A percentile compares a stretch with the other conserved stretches of the same genome.
phyloP scores from a whole-genome alignment of 2,797 vertebrate genomes.

The Geotrypetes seraphini region DNA sequence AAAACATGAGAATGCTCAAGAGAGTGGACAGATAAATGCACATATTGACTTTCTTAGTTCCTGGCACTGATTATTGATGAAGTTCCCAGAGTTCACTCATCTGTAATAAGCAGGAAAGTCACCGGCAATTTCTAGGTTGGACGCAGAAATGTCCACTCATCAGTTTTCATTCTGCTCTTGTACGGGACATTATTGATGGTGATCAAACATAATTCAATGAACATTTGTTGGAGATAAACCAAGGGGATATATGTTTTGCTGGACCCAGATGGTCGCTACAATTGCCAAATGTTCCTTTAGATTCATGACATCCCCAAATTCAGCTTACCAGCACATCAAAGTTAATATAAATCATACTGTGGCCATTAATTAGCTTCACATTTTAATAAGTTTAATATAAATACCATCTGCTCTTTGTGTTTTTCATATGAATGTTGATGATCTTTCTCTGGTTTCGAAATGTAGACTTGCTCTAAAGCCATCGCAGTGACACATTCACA shows the following conservation, averaged over 20 bases:
- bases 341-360: slow-evolving; percentile 30
- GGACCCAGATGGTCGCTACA: slow-evolving; percentile 27
- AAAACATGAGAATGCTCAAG: too few species aligned
- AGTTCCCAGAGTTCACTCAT: too few species aligned
- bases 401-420: slow-evolving; percentile 16
- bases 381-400: slow-evolving; percentile 18
- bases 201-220: slow-evolving; percentile 10
- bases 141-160: slow-evolving; percentile 2
- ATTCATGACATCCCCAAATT: slow-evolving; percentile 21
- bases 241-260: neutral
- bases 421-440: too few species aligned
- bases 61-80: too few species aligned
- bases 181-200: slow-evolving; percentile 10
- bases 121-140: neutral
- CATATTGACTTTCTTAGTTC: too few species aligned
- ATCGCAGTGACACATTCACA: too few species aligned
- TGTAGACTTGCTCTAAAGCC: too few species aligned
- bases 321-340: slow-evolving; percentile 9
- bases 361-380: slow-evolving; percentile 22
- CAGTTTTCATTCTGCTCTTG: slow-evolving; percentile 6
- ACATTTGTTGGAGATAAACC: neutral
- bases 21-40: too few species aligned
- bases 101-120: neutral
- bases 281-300: slow-evolving; percentile 19
- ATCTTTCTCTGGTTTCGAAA: too few species aligned